These are phyloP conservation scores for Caerostris extrusa DNA, from an alignment of 1,140 invertebrate genomes.

Conservation along the genomic window DNA sequence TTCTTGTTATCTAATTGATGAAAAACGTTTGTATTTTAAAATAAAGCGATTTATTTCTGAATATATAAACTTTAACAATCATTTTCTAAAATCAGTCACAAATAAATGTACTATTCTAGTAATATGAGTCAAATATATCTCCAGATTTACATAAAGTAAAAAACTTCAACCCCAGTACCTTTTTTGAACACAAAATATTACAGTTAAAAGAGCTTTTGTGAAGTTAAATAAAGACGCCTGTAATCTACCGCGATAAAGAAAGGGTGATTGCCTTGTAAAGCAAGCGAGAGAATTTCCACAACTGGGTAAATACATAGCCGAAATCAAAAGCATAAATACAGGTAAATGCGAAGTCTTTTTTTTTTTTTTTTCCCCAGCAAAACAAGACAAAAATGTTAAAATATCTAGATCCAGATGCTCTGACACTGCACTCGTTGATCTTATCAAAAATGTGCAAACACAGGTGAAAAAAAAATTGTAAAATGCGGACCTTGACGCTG, in stretches of 20 bases:
- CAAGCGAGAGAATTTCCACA: not conserved
- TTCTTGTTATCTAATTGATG: too few species aligned
- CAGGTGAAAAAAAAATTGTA: not conserved
- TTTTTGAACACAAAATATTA: not conserved
- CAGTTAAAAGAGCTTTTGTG: not conserved
- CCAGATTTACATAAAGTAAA: not conserved
- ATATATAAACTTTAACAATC: too few species aligned
- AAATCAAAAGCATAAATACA: constrained; percentile 17
- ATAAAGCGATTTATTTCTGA: too few species aligned
- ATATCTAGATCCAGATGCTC: not conserved
- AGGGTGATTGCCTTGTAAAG: not conserved
- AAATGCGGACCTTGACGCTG: not conserved
- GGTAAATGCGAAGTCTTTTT: not conserved
- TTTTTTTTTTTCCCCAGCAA: not conserved
- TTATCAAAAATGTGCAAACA: not conserved
- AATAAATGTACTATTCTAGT: too few species aligned
- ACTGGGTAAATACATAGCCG: constrained; percentile 24
- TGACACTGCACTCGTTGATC: not conserved
- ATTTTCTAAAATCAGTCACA: too few species aligned
- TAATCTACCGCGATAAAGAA: not conserved
- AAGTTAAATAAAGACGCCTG: not conserved
- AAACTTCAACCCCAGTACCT: not conserved
- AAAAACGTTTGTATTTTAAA: too few species aligned
- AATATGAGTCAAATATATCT: too few species aligned
- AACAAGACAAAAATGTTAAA: not conserved